phyloP scores from a whole-genome alignment of 1,140 invertebrate genomes.

The silkworm (Bombyx mori) region DNA sequence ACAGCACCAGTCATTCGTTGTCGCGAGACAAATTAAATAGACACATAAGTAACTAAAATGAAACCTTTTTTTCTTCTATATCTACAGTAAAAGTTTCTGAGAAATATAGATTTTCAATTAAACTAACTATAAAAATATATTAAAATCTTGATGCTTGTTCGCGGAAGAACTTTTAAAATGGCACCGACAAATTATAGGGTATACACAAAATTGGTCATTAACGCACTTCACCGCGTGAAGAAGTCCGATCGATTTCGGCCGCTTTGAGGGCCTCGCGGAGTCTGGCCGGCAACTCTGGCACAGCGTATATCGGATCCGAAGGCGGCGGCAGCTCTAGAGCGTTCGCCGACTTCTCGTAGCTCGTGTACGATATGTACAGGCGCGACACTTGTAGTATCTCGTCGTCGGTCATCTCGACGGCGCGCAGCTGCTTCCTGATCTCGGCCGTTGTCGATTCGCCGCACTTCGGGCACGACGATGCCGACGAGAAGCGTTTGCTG shows the following conservation, averaged over 20 bases:
- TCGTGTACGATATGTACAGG: constrained; percentile 42
- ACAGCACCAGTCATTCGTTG: constrained; percentile 29
- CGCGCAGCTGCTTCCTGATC: constrained; percentile 43
- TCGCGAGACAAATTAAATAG: too few relatives aligned
- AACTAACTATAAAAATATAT: too few relatives aligned
- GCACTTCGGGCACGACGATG: constrained; percentile 46
- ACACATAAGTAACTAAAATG: too few relatives aligned
- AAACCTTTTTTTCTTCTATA: too few relatives aligned
- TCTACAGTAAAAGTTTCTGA: too few relatives aligned
- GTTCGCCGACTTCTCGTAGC: constrained; percentile 46
- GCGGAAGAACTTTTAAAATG: constrained; percentile 26
- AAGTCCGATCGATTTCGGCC: constrained; percentile 28
- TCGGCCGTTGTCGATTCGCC: constrained; percentile 39
- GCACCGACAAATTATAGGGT: constrained; percentile 23
- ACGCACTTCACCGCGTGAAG: constrained; percentile 29
- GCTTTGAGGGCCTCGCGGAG: constrained; percentile 32
- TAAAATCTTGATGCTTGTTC: too few relatives aligned
- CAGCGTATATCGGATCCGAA: constrained; percentile 48
- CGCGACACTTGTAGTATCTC: constrained; percentile 47
- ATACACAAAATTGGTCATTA: constrained; percentile 1
- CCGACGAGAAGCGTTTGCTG: constrained; percentile 30
- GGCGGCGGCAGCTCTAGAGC: constrained; percentile 45
- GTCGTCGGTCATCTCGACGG: constrained; percentile 47
- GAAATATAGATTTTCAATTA: too few relatives aligned
- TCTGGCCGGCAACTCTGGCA: constrained; percentile 43